These are phyloP conservation scores for Chironomus tepperi DNA, from an alignment of 1,140 invertebrate genomes.

Conservation along the genomic window DNA sequence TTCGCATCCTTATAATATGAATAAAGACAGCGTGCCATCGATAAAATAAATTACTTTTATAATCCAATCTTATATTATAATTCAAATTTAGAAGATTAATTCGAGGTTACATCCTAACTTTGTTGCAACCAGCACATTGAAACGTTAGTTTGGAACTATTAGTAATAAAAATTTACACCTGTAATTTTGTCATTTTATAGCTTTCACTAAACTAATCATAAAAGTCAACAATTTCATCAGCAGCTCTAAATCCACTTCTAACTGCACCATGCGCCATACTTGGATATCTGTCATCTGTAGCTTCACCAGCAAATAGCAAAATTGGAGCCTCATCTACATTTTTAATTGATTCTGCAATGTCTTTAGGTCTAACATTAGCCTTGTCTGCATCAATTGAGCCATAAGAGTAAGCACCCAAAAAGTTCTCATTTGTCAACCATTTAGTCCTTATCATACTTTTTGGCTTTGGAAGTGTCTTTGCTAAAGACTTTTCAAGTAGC, in stretches of 20 bases:
- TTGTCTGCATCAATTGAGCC: neutral
- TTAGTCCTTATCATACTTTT: neutral
- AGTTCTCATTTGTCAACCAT: neutral
- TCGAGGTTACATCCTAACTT: too few relatives aligned
- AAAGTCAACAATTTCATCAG: neutral
- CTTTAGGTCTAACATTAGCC: neutral
- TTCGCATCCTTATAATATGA: too few relatives aligned
- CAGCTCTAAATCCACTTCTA: slow-evolving; percentile 40
- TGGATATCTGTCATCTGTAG: slow-evolving; percentile 54
- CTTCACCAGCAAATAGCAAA: slow-evolving; percentile 65
- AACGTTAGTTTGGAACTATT: too few relatives aligned
- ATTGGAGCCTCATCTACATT: slow-evolving; percentile 37
- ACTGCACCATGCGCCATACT: slow-evolving; percentile 64
- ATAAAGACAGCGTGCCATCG: too few relatives aligned
- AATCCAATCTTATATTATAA: too few relatives aligned
- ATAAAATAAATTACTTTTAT: too few relatives aligned
- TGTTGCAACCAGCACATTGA: too few relatives aligned
- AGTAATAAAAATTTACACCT: too few relatives aligned
- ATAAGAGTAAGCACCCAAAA: neutral
- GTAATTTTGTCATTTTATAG: too few relatives aligned
- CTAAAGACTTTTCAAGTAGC: neutral
- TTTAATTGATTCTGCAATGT: slow-evolving; percentile 39
- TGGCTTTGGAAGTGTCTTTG: neutral
- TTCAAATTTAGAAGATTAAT: too few relatives aligned
- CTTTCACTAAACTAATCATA: slow-evolving; percentile 39